Percentiles rank a stretch among this genome's conserved stretches.
phyloP scores from a whole-genome alignment of 1,140 invertebrate genomes.

The Drosophila orosa region DNA sequence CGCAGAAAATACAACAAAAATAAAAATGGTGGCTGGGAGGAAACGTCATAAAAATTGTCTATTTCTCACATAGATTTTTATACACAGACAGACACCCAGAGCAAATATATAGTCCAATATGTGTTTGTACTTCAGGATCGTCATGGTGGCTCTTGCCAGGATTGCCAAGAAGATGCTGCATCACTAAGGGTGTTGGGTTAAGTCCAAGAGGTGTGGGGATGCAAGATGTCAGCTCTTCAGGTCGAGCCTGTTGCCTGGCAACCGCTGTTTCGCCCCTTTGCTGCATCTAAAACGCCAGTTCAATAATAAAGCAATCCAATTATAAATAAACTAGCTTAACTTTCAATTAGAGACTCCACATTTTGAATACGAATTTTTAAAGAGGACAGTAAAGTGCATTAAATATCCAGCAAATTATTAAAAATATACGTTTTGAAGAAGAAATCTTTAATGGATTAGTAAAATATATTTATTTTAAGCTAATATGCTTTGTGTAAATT shows the following conservation, averaged over 20 bases:
- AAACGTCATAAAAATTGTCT: conserved; percentile 56
- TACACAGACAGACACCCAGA: conserved; percentile 6
- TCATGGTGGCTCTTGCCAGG: conserved; percentile 17
- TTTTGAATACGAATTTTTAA: too few relatives aligned
- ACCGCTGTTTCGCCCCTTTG: neutral
- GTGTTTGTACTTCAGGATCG: conserved; percentile 11
- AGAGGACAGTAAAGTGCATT: neutral
- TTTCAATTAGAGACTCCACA: neutral
- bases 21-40: conserved; percentile 29
- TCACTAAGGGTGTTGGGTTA: neutral
- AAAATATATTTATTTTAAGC: too few relatives aligned
- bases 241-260: conserved; percentile 27
- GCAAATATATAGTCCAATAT: conserved; percentile 19
- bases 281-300: neutral
- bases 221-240: neutral
- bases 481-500: neutral
- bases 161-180: conserved; percentile 32
- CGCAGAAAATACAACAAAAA: neutral
- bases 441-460: too few relatives aligned
- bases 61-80: conserved; percentile 37
- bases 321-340: neutral
- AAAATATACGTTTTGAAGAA: neutral
- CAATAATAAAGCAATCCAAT: conserved; percentile 1
- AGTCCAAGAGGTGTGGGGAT: neutral
- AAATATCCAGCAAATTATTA: neutral